Base-by-base conservation (phyloP, 2,888 invertebrate genomes). In the Hirtodrosophila confusa region DNA sequence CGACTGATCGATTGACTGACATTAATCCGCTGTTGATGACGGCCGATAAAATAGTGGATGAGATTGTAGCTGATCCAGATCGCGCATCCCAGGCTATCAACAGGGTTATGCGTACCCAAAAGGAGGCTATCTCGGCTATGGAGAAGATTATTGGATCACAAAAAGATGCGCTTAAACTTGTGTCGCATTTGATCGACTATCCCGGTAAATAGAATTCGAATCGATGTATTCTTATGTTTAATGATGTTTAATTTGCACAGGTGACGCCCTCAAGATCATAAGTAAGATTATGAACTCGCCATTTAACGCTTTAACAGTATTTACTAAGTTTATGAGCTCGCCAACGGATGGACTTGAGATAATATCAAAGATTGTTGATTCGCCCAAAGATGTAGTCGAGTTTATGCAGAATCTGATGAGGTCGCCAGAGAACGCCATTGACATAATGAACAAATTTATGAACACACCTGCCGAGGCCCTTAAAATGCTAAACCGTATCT, bases 251-350 rank as follows among this genome's bases (percentile, higher is more conserved):
- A 11, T 45, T 41, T 17, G 39, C 68, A 3, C 56, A 90, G 91
- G 91, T 33, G 91, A 92, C 71, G 92, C 90, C 3, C 78, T 92
- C 36, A 90, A 92, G 67, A 92, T 92, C 33, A 92, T 92, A 33
- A 90, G 90, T 56, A 92, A 92, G 88, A 88, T 92, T 50, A 92
- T 92, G 91, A 91, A 92, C 71, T 92, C 92, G 50, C 92, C 92
- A 8, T 90, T 92, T 57, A 90, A 92, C 73, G 91, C 92, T 43
- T 80, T 92, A 53, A 91, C 91, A 69, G 91, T 92, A 77, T 92
- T 92, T 57, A 92, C 91, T 2, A 92, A 92, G 78, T 92, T 92
- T 57, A 91, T 92, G 91, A 90, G 91, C 58, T 92, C 91, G 4
- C 92, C 92, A 8, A 91, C 90, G n/a, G 92, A 92, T 74, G 90